Conservation (phyloP, 2,113 vertebrate genomes). For the Lagopus leucura region DNA sequence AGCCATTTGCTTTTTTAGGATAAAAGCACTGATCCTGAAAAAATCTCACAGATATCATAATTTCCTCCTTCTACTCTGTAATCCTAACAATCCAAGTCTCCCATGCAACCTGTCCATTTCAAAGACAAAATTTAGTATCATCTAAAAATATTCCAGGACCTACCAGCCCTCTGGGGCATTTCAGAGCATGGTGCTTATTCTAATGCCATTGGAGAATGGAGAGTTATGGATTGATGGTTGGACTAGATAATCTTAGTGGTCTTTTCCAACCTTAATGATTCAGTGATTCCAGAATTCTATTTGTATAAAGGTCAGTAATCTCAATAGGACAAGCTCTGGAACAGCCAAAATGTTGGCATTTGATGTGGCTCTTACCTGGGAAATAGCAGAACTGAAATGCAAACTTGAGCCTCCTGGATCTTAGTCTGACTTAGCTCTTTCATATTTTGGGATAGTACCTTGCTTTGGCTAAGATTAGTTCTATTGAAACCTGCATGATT, state of each 20-base stretch:
- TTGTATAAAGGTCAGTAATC: not conserved
- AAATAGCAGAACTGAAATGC: not conserved
- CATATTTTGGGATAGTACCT: not conserved
- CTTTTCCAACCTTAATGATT: no score
- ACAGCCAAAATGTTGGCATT: not conserved
- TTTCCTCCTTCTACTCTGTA: not conserved
- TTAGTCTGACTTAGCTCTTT: not conserved
- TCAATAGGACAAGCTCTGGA: not conserved
- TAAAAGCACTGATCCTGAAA: not conserved
- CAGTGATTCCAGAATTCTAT: no score
- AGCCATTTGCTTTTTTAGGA: not conserved
- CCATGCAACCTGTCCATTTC: not conserved
- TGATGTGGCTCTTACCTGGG: not conserved
- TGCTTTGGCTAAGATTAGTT: not conserved
- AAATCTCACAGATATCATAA: not conserved
- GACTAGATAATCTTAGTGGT: no score
- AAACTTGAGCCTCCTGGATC: not conserved
- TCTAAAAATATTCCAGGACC: not conserved
- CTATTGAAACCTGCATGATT: not conserved
- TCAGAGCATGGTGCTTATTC: not conserved
- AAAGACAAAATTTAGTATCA: not conserved
- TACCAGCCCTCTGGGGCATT: not conserved
- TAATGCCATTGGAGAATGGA: not conserved
- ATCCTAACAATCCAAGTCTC: not conserved
- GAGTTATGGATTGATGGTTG: not conserved